Conservation (phyloP, 1,140 invertebrate genomes). For the Triops longicaudatus region DNA sequence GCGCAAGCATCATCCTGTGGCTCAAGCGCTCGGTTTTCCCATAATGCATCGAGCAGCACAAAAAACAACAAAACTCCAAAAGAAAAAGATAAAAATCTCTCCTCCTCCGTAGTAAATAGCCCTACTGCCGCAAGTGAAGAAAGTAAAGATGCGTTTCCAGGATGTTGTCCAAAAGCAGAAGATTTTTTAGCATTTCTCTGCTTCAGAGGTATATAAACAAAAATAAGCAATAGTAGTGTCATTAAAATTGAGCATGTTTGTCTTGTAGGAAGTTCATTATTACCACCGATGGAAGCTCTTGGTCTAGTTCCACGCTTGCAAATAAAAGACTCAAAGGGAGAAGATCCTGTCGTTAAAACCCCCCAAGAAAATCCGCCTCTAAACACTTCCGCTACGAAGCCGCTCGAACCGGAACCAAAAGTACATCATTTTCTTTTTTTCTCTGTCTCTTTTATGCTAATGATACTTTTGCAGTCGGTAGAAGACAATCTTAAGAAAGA, state of each 20-base stretch:
- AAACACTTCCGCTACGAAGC: not conserved
- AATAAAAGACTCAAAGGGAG: not conserved
- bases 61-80: constrained; percentile 39
- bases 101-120: constrained; percentile 41
- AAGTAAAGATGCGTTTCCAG: constrained; percentile 35
- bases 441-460: not conserved
- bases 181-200: constrained; percentile 85
- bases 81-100: constrained; percentile 12
- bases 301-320: not conserved
- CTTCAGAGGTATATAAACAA: constrained; percentile 55
- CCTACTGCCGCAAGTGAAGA: constrained; percentile 47
- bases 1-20: constrained; percentile 58
- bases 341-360: not conserved
- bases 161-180: constrained; percentile 65
- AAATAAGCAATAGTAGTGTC: not conserved
- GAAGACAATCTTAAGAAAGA: not conserved
- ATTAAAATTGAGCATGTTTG: not conserved
- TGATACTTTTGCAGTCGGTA: not conserved
- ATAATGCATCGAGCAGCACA: constrained; percentile 48
- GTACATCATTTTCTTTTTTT: not conserved
- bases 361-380: not conserved
- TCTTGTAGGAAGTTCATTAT: constrained; percentile 11
- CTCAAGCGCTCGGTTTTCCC: constrained; percentile 46
- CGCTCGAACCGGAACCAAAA: not conserved
- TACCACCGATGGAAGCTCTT: not conserved